A percentile compares a stretch with the other conserved stretches of the same genome.
Conservation (phyloP, 2,797 vertebrate species). For the Sebastes iracundus region DNA sequence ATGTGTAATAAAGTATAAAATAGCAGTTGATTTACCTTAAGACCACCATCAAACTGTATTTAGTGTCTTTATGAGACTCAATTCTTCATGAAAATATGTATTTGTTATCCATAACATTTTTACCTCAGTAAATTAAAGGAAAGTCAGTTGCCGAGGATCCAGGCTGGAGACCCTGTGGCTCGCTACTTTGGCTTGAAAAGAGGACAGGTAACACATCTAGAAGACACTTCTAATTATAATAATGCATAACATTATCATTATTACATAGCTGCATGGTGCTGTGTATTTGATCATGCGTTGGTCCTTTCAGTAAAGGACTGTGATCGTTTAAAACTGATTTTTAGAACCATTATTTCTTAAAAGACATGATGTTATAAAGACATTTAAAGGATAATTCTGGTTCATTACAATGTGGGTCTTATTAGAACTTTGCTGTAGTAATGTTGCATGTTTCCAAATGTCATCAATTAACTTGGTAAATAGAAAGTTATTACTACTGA, state of each 20-base stretch:
- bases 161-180: conserved; percentile 96
- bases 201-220: conserved; percentile 88
- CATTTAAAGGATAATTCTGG: neutral
- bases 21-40: neutral
- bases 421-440: neutral
- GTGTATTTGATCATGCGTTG: neutral
- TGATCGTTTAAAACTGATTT: neutral
- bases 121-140: conserved; percentile 92
- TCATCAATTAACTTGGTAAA: neutral
- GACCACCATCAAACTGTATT: neutral
- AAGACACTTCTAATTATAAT: neutral
- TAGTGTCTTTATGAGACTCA: neutral
- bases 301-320: neutral
- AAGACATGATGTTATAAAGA: neutral
- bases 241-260: neutral
- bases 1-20: neutral
- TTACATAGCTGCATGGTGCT: neutral
- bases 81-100: neutral
- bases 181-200: conserved; percentile 97
- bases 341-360: neutral
- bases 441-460: neutral
- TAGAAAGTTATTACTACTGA: too few relatives aligned
- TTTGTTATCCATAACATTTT: conserved; percentile 41
- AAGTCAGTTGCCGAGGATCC: conserved; percentile 96
- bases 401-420: too few relatives aligned